These are phyloP conservation scores for Ganaspis brasiliensis DNA, from an alignment of 2,888 invertebrate genomes.

Conservation along the genomic window DNA sequence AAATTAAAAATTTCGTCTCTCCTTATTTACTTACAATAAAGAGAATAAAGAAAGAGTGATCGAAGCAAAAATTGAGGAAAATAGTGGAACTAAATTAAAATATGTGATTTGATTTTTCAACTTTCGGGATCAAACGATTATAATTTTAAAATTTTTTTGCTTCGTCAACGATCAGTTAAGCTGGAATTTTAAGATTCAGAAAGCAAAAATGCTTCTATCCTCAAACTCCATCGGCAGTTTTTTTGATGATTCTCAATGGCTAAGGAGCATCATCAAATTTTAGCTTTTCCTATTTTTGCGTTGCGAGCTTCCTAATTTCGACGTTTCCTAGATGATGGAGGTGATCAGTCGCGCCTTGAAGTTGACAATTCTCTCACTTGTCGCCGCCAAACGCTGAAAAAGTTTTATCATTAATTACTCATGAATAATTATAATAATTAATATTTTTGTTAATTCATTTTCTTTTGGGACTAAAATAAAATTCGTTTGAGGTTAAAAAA, in stretches of 20 bases:
- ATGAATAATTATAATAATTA: conserved; percentile 56
- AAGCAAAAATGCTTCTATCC: conserved; percentile 6
- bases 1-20: too few relatives aligned
- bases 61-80: conserved; percentile 24
- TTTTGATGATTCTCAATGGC: conserved; percentile 19
- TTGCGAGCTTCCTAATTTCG: conserved; percentile 48
- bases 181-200: background rate
- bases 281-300: conserved; percentile 47
- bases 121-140: too few relatives aligned
- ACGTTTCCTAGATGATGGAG: conserved; percentile 87
- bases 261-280: conserved; percentile 11
- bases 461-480: too few relatives aligned
- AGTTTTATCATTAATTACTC: too few relatives aligned
- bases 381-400: conserved; percentile 89
- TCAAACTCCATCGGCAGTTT: background rate
- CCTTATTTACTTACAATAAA: too few relatives aligned
- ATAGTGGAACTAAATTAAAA: conserved; percentile 1
- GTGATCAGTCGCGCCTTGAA: conserved; percentile 96
- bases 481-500: too few relatives aligned
- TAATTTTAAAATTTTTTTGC: too few relatives aligned
- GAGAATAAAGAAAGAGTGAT: conserved; percentile 37
- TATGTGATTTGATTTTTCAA: conserved; percentile 25
- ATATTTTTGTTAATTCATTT: conserved; percentile 34
- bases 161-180: too few relatives aligned
- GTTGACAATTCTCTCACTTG: conserved; percentile 95